Base-by-base conservation (phyloP, 2,888 invertebrate species). In the Thelaira solivaga region DNA sequence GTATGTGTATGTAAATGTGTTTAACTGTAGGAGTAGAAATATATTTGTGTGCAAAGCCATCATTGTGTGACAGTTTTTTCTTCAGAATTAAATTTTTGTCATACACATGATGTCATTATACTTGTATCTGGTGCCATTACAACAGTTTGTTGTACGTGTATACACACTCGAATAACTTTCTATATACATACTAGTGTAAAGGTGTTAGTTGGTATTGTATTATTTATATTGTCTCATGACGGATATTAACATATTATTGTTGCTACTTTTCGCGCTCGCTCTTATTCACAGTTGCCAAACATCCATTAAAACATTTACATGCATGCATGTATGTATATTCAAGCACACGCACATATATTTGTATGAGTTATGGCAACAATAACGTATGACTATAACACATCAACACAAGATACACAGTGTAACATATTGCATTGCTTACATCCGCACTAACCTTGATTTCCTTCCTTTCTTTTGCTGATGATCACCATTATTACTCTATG, bases 161-260 rank as follows among this genome's bases (percentile, higher is more conserved):
- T 36, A 4, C n/a, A n/a, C n/a, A n/a, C n/a, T n/a, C n/a, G n/a
- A n/a, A n/a, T n/a, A n/a, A n/a, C 13, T 67, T 4, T 22, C 6
- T 41, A 31, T 36, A 16, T 53, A 36, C 22, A 53, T 26, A n/a
- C n/a, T n/a, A n/a, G 36, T 68, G 62, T 53, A 34, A 65, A 77
- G 59, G 73, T 69, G 73, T 74, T 78, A 39, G 64, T 65, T 78
- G 73, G 53, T 73, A 69, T 68, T 77, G 68, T 80, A 80, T 74
- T 83, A 72, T 81, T 80, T 69, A 81, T 76, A 82, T 81, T 82
- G 82, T 82, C 86, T 86, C 86, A 85, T 82, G 79, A 80, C 81
- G 82, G 82, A 84, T 85, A 86, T 86, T 86, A 87, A 86, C 87
- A 86, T 86, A 84, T 85, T 87, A 86, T 86, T 86, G 86, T 81